phyloP scores from a whole-genome alignment of 2,888 invertebrate genomes.

The Eupsilia transversa region DNA sequence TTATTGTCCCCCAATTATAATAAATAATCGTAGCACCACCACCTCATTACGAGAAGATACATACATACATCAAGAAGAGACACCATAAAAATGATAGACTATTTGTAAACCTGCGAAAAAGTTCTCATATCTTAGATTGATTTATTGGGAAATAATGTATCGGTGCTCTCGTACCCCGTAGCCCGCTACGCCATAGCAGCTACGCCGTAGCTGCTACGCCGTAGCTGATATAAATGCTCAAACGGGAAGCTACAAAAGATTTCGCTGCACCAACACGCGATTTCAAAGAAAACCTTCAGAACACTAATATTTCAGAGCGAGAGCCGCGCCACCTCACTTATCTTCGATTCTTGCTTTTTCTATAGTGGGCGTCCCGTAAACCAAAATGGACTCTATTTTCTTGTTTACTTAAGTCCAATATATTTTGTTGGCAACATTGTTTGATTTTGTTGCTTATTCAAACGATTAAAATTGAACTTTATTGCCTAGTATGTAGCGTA shows the following conservation, averaged over 20 bases:
- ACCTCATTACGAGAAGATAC: background rate
- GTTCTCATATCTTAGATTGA: slow-evolving; percentile 23
- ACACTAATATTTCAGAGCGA: slow-evolving; percentile 85
- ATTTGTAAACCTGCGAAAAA: slow-evolving; percentile 16
- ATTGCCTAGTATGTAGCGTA: slow-evolving; percentile 62
- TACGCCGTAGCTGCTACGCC: slow-evolving; percentile 54
- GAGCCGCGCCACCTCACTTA: slow-evolving; percentile 82
- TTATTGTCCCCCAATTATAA: too few species aligned
- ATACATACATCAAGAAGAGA: too few species aligned
- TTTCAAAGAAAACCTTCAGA: slow-evolving; percentile 82
- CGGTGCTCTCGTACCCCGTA: slow-evolving; percentile 40
- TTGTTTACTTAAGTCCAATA: slow-evolving; percentile 65
- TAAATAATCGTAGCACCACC: background rate
- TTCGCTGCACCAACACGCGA: slow-evolving; percentile 75
- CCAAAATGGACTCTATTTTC: slow-evolving; percentile 64
- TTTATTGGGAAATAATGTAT: slow-evolving; percentile 54
- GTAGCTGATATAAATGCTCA: slow-evolving; percentile 71
- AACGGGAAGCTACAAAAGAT: slow-evolving; percentile 74
- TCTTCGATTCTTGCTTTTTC: slow-evolving; percentile 81
- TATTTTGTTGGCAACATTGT: slow-evolving; percentile 59
- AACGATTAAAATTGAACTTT: slow-evolving; percentile 70
- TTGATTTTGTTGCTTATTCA: slow-evolving; percentile 70
- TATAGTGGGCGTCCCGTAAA: slow-evolving; percentile 41
- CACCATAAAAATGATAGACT: background rate
- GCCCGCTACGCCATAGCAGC: slow-evolving; percentile 31